Conservation (phyloP, 2,797 vertebrate genomes). For the Agapornis canus region DNA sequence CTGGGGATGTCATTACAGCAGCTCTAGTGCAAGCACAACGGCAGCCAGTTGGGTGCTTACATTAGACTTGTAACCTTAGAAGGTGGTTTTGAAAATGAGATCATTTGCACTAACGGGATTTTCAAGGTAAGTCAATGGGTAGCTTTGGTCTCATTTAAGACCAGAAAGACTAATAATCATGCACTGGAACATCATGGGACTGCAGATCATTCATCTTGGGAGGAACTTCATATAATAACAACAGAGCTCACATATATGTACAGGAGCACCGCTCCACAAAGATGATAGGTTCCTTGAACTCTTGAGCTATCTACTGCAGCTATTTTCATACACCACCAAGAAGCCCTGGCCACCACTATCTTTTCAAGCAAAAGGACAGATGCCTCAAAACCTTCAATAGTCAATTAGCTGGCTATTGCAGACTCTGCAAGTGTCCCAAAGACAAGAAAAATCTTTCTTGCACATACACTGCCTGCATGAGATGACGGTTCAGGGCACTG, state of each 20-base stretch:
- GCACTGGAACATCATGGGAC: background rate
- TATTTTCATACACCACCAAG: background rate
- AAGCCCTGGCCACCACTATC: background rate
- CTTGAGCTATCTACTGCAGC: background rate
- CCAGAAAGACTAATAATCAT: background rate
- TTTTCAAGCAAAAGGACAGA: background rate
- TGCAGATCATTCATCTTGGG: background rate
- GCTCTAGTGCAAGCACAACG: accelerated
- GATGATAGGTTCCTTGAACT: background rate
- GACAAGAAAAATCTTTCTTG: background rate
- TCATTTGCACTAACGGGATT: background rate
- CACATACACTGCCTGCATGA: background rate
- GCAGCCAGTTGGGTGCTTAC: background rate
- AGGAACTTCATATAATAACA: background rate
- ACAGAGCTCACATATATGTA: background rate
- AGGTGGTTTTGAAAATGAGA: conserved; percentile 22
- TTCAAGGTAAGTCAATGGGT: conserved; percentile 5
- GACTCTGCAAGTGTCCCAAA: background rate
- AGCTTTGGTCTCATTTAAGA: background rate
- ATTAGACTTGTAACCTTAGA: background rate
- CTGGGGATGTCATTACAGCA: background rate
- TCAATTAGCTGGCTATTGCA: background rate
- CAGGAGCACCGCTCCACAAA: background rate
- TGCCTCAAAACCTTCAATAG: background rate
- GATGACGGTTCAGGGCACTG: background rate